Evolutionary conservation across 2,113 vertebrate genomes (phyloP).

Genomic region (Okapia johnstoni): DNA sequence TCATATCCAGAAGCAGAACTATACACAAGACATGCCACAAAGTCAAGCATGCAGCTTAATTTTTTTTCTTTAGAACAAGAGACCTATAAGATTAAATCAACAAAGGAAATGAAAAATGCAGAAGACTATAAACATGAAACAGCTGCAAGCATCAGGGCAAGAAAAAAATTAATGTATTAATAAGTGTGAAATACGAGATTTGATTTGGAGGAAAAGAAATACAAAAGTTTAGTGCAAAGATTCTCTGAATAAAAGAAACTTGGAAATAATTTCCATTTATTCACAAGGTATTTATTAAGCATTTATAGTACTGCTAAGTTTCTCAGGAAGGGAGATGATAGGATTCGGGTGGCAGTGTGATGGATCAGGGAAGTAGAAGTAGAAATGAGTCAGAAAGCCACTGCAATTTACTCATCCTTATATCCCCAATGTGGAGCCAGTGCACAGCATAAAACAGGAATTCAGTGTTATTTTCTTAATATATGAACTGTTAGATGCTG

Average conservation of each 20-base stretch:
- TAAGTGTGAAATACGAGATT: conserved; percentile 29
- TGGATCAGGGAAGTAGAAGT: not conserved
- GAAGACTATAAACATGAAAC: not conserved
- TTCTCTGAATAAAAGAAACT: not conserved
- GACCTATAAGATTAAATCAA: conserved; percentile 55
- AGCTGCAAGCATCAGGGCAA: conserved; percentile 6
- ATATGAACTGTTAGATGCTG: not conserved
- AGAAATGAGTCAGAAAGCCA: not conserved
- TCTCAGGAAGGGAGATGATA: not conserved
- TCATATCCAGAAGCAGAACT: conserved; percentile 41
- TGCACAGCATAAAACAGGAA: not conserved
- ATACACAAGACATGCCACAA: conserved; percentile 27
- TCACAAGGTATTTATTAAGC: conserved; percentile 17
- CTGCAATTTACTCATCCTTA: not conserved
- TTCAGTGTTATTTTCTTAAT: not conserved
- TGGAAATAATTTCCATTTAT: conserved; percentile 18
- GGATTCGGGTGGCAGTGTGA: conserved; percentile 15
- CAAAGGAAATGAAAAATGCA: conserved; percentile 28
- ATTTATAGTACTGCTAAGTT: conserved; percentile 33
- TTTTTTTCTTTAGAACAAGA: not conserved
- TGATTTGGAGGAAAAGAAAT: conserved; percentile 37
- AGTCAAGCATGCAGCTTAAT: not conserved
- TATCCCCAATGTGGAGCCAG: not conserved
- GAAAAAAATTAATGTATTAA: not conserved
- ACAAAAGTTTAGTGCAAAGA: conserved; percentile 28